A percentile compares a stretch with the other conserved stretches of the same genome.
These are phyloP conservation scores for Hypomecis punctinalis DNA, from an alignment of 2,888 invertebrate species.

Conservation along the genomic window DNA sequence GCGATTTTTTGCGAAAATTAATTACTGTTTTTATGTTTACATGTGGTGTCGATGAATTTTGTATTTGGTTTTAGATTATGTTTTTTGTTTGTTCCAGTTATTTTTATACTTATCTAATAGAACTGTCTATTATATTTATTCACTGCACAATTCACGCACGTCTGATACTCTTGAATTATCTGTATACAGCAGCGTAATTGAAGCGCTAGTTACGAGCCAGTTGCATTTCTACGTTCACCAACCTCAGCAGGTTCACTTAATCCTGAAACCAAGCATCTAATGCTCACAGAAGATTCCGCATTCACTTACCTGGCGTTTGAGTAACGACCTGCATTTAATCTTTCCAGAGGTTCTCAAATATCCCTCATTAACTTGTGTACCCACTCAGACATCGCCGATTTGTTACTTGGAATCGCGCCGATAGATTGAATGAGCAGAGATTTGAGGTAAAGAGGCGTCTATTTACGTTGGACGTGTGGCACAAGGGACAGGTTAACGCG, in stretches of 20 bases:
- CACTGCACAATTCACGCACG: no score
- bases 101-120: no score
- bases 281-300: constrained; percentile 34
- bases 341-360: constrained; percentile 78
- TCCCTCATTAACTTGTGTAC: constrained; percentile 82
- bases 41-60: no score
- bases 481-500: constrained; percentile 2
- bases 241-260: constrained; percentile 22
- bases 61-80: no score
- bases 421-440: constrained; percentile 73
- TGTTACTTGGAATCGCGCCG: constrained; percentile 75
- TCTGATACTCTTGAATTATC: no score
- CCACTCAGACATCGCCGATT: constrained; percentile 78
- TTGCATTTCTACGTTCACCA: constrained; percentile 2
- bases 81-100: no score
- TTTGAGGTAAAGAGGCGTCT: constrained; percentile 51
- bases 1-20: no score
- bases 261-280: constrained; percentile 23
- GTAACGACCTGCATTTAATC: constrained; percentile 78
- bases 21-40: no score
- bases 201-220: neutral
- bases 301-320: constrained; percentile 64
- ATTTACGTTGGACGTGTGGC: constrained; percentile 13
- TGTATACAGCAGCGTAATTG: neutral
- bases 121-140: no score